Percentiles rank a stretch among this genome's conserved stretches.
Conservation (phyloP, 2,888 invertebrate genomes). For the Andrena chrysosceles region DNA sequence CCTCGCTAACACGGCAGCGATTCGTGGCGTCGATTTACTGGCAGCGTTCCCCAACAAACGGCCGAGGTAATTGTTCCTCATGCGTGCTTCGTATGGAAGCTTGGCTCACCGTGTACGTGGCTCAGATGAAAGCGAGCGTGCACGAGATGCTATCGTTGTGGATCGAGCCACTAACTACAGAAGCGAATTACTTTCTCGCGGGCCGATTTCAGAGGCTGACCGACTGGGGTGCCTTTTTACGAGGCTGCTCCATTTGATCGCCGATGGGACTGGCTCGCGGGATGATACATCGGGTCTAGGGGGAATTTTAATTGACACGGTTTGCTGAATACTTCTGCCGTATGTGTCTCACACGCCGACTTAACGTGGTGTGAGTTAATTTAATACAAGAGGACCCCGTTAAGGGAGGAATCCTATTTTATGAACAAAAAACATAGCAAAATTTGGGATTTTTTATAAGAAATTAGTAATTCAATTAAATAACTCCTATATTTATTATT, state of each 20-base stretch:
- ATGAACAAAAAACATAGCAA: no score
- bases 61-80: slow-evolving; percentile 36
- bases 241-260: background rate
- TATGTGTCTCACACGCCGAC: background rate
- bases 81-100: slow-evolving; percentile 40
- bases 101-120: slow-evolving; percentile 4
- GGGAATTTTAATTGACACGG: slow-evolving; percentile 4
- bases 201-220: slow-evolving; percentile 8
- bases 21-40: slow-evolving; percentile 62
- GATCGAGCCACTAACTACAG: slow-evolving; percentile 25
- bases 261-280: background rate
- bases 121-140: slow-evolving; percentile 37
- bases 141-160: slow-evolving; percentile 33
- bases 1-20: slow-evolving; percentile 54
- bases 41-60: slow-evolving; percentile 32
- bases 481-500: no score
- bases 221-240: slow-evolving; percentile 9
- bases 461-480: no score
- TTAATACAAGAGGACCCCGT: no score
- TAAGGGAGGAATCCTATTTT: no score
- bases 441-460: no score
- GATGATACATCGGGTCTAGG: background rate
- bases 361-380: no score
- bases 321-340: background rate
- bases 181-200: slow-evolving; percentile 39